Base-by-base conservation (phyloP, 2,888 invertebrate genomes). In the Heliconius charithonia region DNA sequence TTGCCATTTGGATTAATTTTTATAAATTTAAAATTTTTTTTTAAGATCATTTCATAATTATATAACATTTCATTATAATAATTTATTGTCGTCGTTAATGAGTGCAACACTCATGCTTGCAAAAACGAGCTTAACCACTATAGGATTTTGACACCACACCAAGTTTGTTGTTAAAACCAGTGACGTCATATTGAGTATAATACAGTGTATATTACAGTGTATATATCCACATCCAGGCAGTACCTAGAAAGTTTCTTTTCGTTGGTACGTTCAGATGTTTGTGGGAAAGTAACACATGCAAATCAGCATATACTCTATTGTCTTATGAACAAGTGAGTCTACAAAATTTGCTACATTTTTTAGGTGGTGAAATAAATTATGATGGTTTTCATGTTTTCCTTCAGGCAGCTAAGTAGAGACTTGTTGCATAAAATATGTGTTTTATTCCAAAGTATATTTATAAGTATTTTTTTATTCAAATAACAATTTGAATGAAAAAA, bases 221-320 rank as follows among this genome's bases (percentile, higher is more conserved):
- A 56, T 22, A 9, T 56, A 22, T 79, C 90, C 92, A 92, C 90
- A 92, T 92, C 90, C 91, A 91, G 91, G 91, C 91, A 91, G 90
- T 90, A 91, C 90, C 87, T 77, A 83, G 86, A 84, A 87, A 83
- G 77, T 67, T 10, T 70, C 78, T 73, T 86, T 87, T 88, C 85
- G 86, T 83, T 79, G 89, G 89, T 87, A 85, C 90, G 91, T 92
- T 92, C 92, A 90, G 87, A 89, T 90, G 91, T 92, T 92, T 91
- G 92, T 92, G 91, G 91, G 80, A 92, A 41, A 91, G 80, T 16
- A 86, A 85, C 76, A 85, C 76, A 83, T 69, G 87, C 87, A 86
- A 83, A 86, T 85, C 81, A 88, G 87, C 87, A 87, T 88, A 87
- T 89, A 86, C 88, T 88, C 83, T 65, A 82, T 85, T 85, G 87